Conservation (phyloP, 2,888 invertebrate genomes). For the Apoda limacodes region DNA sequence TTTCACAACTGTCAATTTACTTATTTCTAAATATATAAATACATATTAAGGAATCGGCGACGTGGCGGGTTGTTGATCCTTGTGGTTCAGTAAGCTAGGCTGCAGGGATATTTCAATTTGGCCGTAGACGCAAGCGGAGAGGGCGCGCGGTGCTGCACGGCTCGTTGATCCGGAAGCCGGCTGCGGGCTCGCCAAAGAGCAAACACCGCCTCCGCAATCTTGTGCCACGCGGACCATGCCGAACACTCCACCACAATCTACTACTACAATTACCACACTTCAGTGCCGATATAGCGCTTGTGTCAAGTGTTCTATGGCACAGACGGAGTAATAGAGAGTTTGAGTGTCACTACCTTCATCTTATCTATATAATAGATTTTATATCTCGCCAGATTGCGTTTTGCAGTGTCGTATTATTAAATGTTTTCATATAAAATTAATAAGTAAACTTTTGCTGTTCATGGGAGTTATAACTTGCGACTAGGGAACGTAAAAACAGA, state of each 20-base stretch:
- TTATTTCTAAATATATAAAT: too few relatives aligned
- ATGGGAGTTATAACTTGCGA: too few relatives aligned
- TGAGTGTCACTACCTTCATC: conserved; percentile 1
- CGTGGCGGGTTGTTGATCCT: too few relatives aligned
- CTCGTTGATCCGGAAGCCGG: conserved; percentile 65
- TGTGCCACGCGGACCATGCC: conserved; percentile 64
- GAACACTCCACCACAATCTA: conserved; percentile 59
- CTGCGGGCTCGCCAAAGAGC: conserved; percentile 65
- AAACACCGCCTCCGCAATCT: conserved; percentile 67
- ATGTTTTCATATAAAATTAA: too few relatives aligned
- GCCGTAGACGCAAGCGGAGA: conserved; percentile 63
- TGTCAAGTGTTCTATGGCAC: not conserved
- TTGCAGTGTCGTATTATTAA: too few relatives aligned
- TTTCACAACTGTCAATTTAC: too few relatives aligned
- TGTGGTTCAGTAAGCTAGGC: too few relatives aligned
- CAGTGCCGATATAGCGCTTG: conserved; percentile 21
- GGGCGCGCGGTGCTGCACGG: conserved; percentile 56
- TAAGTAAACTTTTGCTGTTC: too few relatives aligned
- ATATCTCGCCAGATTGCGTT: too few relatives aligned
- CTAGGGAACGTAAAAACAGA: too few relatives aligned
- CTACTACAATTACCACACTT: conserved; percentile 51
- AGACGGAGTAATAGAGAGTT: not conserved
- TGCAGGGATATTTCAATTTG: conserved; percentile 70
- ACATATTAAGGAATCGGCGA: too few relatives aligned
- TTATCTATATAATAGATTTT: too few relatives aligned